Evolutionary conservation across 2,113 vertebrate genomes (phyloP).

Genomic region (Phycodurus eques): DNA sequence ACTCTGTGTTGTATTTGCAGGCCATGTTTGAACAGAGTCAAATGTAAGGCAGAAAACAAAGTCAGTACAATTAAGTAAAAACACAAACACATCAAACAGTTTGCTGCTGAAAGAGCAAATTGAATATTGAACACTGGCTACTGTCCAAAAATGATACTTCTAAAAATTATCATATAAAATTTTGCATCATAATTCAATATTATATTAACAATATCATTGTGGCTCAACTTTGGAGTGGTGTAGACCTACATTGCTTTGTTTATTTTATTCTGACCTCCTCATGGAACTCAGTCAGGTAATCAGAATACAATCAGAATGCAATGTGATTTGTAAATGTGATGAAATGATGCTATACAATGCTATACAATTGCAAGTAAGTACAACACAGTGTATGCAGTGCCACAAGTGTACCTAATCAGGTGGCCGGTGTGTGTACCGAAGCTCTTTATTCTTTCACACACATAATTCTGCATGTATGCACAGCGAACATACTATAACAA

Average conservation of each 20-base stretch:
- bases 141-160: neutral
- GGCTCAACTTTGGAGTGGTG: too few relatives aligned
- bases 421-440: neutral
- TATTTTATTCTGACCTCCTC: neutral
- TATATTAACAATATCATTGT: too few relatives aligned
- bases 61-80: slow-evolving; percentile 3
- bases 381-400: too few relatives aligned
- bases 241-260: neutral
- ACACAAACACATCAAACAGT: slow-evolving; percentile 4
- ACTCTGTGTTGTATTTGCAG: neutral
- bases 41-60: slow-evolving; percentile 12
- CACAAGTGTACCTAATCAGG: too few relatives aligned
- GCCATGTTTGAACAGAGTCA: slow-evolving; percentile 10
- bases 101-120: neutral
- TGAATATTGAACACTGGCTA: neutral
- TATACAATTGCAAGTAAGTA: too few relatives aligned
- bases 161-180: neutral
- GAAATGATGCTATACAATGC: too few relatives aligned
- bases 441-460: neutral
- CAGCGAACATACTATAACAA: neutral
- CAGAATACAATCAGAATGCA: too few relatives aligned
- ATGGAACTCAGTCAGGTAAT: neutral
- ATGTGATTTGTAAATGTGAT: too few relatives aligned
- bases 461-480: neutral
- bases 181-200: too few relatives aligned